These are phyloP conservation scores for Sturmia bella DNA, from an alignment of 2,888 invertebrate species.

Conservation along the genomic window DNA sequence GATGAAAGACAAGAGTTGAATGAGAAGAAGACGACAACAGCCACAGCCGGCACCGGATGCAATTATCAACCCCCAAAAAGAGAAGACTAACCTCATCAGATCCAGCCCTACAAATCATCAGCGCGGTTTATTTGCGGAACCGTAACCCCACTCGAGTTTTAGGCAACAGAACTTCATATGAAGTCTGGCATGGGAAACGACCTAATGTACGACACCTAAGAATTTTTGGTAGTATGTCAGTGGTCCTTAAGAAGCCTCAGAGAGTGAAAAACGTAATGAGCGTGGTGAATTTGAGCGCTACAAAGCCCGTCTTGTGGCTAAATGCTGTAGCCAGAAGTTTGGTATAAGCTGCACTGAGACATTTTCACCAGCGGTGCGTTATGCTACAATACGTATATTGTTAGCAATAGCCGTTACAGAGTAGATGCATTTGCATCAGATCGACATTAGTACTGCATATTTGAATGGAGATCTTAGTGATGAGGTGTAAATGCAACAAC, in stretches of 20 bases:
- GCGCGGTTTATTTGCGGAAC: slow-evolving; percentile 68
- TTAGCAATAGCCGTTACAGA: slow-evolving; percentile 64
- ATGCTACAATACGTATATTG: too few species aligned
- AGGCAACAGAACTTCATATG: slow-evolving; percentile 62
- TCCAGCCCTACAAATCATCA: too few species aligned
- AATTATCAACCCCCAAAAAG: too few species aligned
- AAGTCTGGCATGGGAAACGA: slow-evolving; percentile 65
- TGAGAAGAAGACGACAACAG: too few species aligned
- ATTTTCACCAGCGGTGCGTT: too few species aligned
- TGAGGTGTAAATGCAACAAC: slow-evolving; percentile 65
- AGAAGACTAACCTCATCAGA: too few species aligned
- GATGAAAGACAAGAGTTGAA: too few species aligned
- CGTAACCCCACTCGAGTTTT: slow-evolving; percentile 61
- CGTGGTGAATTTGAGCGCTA: slow-evolving; percentile 60
- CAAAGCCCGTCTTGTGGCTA: too few species aligned
- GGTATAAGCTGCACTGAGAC: slow-evolving; percentile 64
- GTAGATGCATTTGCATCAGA: slow-evolving; percentile 64
- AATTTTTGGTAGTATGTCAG: slow-evolving; percentile 55
- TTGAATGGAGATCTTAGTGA: slow-evolving; percentile 65
- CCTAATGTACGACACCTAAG: slow-evolving; percentile 57
- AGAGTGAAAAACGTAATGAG: slow-evolving; percentile 50
- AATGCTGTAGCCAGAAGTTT: slow-evolving; percentile 61
- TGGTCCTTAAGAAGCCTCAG: slow-evolving; percentile 53
- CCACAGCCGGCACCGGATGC: too few species aligned
- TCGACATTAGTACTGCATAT: slow-evolving; percentile 67